Evolutionary conservation across 2,888 invertebrate genomes (phyloP), one percentile per base, ranked within the genome.

Genomic region (Rhamnusium bicolor): DNA sequence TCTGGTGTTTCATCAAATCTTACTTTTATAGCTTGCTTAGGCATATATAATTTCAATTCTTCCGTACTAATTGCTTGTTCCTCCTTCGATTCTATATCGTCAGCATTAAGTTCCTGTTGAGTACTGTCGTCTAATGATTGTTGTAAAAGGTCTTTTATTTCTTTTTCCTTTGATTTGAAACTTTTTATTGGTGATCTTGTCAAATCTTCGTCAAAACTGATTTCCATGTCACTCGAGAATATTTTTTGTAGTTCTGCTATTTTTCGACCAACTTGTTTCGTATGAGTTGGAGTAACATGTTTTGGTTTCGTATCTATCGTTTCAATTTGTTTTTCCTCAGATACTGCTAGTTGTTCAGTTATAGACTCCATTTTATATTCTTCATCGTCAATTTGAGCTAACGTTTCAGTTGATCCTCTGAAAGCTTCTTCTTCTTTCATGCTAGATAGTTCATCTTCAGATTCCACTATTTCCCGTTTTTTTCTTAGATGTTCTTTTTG

Each of bases 231-330:
- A 29, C 85, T 84, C 1, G 88, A 87, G 80, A 90, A 90, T 71
- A 89, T 86, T 80, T 88, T 88, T 74, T 89, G 89, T 18, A 90
- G 79, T 81, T 90, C 88, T 24, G 89, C 89, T 67, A 90, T 89
- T 84, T 90, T 89, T 16, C 86, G 87, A 1, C 88, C 89, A 49
- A 89, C 87, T 46, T 86, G 85, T 84, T 88, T 89, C 2, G 81
- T 81, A 67, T 85, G 85, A 53, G 83, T 81, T 10, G 86, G 82
- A 7, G 83, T 81, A 7, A 80, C 73, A 29, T 74, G 75, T 74
- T 78, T 80, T n/a, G 68, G 49, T 32, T 82, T 80, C 2, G 62
- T 71, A 19, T 80, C 81, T 58, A 69, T 73, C 12, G 72, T 68
- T 18, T 75, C 76, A 16, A 32, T 16, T 24, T 67, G 62, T 18